Evolutionary conservation across 2,888 invertebrate genomes (phyloP).

Genomic region (Pomacea canaliculata): DNA sequence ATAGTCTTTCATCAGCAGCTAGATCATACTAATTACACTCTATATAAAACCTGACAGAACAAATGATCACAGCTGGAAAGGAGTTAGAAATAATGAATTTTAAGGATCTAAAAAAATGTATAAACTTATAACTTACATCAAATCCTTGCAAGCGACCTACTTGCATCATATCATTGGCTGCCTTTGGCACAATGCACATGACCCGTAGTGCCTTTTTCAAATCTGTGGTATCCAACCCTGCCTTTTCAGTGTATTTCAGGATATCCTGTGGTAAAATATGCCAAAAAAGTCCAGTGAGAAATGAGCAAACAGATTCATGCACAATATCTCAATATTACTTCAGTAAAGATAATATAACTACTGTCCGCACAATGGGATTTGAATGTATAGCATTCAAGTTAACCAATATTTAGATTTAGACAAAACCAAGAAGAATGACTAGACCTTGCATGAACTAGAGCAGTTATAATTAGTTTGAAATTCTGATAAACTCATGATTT

Average conservation of each 20-base stretch:
- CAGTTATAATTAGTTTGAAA: too few relatives aligned
- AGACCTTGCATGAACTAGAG: too few relatives aligned
- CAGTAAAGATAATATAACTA: too few relatives aligned
- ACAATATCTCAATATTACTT: too few relatives aligned
- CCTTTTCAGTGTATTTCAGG: conserved; percentile 89
- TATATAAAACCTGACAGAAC: not conserved
- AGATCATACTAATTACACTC: not conserved
- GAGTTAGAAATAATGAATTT: not conserved
- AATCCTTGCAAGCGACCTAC: conserved; percentile 96
- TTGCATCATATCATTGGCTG: conserved; percentile 99
- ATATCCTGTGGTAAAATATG: conserved; percentile 77
- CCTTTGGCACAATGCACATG: conserved; percentile 92
- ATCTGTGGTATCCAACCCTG: conserved; percentile 83
- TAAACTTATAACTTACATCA: conserved; percentile 76
- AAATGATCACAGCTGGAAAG: not conserved
- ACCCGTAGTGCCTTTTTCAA: conserved; percentile 83
- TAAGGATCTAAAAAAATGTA: not conserved
- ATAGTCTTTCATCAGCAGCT: not conserved
- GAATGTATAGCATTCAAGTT: too few relatives aligned
- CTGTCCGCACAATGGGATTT: too few relatives aligned
- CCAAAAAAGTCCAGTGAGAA: not conserved
- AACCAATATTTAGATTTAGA: too few relatives aligned
- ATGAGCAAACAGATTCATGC: not conserved
- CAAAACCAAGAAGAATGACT: too few relatives aligned
- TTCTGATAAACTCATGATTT: too few relatives aligned